A percentile compares a stretch with the other conserved stretches of the same genome.
Conservation (phyloP, 2,113 vertebrate genomes). For the Gavia stellata region DNA sequence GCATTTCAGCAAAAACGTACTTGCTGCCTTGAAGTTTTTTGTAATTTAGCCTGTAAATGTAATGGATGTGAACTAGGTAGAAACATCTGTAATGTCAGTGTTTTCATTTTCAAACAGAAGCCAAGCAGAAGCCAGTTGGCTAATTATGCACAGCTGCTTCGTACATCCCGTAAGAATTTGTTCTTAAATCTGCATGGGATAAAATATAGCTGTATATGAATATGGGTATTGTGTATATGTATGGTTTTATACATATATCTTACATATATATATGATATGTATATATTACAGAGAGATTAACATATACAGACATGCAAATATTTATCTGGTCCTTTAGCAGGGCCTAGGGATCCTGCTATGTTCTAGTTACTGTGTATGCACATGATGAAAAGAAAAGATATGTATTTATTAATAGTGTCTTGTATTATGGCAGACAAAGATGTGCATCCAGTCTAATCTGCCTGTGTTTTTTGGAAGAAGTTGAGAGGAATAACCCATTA, state of each 20-base stretch:
- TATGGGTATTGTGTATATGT: neutral
- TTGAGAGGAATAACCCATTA: neutral
- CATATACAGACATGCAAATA: neutral
- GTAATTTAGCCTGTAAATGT: neutral
- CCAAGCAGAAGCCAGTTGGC: neutral
- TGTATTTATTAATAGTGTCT: neutral
- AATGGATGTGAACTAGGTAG: neutral
- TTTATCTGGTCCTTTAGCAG: neutral
- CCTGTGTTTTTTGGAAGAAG: neutral
- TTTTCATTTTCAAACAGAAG: neutral
- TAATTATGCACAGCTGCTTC: slow-evolving; percentile 9
- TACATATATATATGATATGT: neutral
- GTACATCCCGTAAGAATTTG: neutral
- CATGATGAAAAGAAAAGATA: neutral
- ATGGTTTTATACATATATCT: neutral
- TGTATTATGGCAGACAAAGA: neutral
- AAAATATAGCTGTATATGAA: neutral
- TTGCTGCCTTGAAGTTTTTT: neutral
- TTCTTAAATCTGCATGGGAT: neutral
- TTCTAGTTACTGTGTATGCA: neutral
- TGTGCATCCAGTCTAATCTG: neutral
- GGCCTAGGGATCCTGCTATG: neutral
- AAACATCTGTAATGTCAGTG: neutral
- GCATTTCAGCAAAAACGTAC: neutral
- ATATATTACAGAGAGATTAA: neutral